Evolutionary conservation across 2,888 invertebrate species (phyloP), one percentile per base, ranked within the genome.

Genomic region (Caenorhabditis japonica): DNA sequence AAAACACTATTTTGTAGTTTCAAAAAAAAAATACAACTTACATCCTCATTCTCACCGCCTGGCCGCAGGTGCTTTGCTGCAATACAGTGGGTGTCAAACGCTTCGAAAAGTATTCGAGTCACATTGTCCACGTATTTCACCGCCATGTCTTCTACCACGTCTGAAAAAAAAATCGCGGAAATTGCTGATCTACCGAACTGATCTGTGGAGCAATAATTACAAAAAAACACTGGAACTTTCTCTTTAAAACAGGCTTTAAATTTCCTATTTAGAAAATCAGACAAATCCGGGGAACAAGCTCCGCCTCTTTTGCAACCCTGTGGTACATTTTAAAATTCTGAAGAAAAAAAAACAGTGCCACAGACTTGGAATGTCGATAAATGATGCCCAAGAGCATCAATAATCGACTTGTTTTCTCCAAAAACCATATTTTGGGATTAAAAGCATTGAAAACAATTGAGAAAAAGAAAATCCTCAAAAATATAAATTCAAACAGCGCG

Each of bases 41-140:
- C 79, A 38, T 76, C 75, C 38, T 75, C 76, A 23, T 68, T 49
- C 43, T 76, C 69, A 17, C 78, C 78, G 5, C 76, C 74, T 2
- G 70, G 70, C 25, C 70, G 47, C 49, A 86, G 55, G 68, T 87
- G 86, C 17, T 60, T 69, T 7, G 82, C 80, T 36, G 74, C 81
- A 52, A 87, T 82, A 69, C 82, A 88, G 51, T 87, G 85, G 5
- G 87, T 87, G 66, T 87, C 87, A 62, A 87, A 87, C 5, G 87
- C 87, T 21, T 86, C 85, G 75, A 88, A 87, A 5, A 87, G 79
- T 7, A 83, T 70, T n/a, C 80, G 44, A 3, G 87, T 85, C 15
- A 86, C 78, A 53, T 85, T 84, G 55, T 87, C 85, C 30, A 87
- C 81, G 60, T 85, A 81, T n/a, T 79, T 79, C 8, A 66, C 56